Base-by-base conservation (phyloP, 2,888 invertebrate genomes). In the Pegoplata infirma region DNA sequence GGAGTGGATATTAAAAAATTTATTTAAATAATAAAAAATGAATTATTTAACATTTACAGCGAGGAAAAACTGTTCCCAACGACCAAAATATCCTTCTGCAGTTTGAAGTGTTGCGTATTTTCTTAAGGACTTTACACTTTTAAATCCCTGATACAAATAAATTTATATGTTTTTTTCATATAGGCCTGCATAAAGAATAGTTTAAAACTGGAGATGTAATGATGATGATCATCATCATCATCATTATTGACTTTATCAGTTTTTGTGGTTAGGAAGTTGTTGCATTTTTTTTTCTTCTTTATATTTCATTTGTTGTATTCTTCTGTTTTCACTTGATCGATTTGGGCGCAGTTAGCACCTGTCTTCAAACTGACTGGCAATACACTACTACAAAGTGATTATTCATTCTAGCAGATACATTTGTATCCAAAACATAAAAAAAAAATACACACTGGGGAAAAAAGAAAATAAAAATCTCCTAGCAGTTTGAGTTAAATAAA, bases 331-430 rank as follows among this genome's bases (percentile, higher is more conserved):
- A 71, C 23, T 74, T 80, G 80, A 81, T 78, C 81, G 81, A 81
- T 81, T 80, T 80, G 78, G 59, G 74, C 73, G 72, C 81, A 81
- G 81, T 81, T 81, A 81, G 81, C 81, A 81, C 81, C 81, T 81
- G 81, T 81, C 80, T 66, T 72, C 79, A 74, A n/a, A 79, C 80
- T 61, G 80, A 79, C 81, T 80, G 72, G 76, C 71, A 75, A 75
- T 71, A 79, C n/a, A n/a, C 71, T 79, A 67, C 75, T 32, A 72
- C 75, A 75, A 71, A 75, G 71, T 79, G 79, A 79, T 75, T 79
- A 79, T 72, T 79, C 75, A 79, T 75, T 56, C 63, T 17, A 6
- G 25, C 10, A 3, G 49, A 69, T 36, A 36, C 46, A 67, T 56
- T 69, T 58, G 64, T 36, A 40, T 25, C 7, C 8, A 59, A 7